Evolutionary conservation across 2,888 invertebrate genomes (phyloP).

Genomic region (Agrotis segetum): DNA sequence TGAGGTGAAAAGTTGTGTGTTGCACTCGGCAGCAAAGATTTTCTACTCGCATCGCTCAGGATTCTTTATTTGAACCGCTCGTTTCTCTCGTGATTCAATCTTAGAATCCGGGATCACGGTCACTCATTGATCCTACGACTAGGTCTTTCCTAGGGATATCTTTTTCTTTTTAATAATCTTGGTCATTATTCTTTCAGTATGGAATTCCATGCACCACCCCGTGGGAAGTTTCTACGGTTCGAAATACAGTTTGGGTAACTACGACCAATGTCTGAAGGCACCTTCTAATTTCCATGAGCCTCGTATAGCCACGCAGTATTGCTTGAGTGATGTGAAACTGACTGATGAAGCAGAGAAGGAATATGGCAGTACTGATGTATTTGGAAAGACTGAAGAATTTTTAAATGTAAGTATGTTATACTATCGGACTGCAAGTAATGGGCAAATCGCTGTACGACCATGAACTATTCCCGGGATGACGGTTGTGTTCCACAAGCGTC

Average conservation of each 20-base stretch:
- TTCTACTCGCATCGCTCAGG: too few relatives aligned
- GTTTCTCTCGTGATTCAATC: too few relatives aligned
- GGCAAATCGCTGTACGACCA: too few relatives aligned
- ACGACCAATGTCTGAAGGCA: slow-evolving; percentile 72
- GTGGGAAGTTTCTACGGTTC: slow-evolving; percentile 70
- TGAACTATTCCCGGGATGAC: too few relatives aligned
- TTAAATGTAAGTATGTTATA: slow-evolving; percentile 38
- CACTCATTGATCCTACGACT: too few relatives aligned
- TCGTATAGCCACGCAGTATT: slow-evolving; percentile 70
- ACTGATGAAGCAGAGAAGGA: slow-evolving; percentile 20
- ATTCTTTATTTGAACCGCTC: too few relatives aligned
- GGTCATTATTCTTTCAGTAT: slow-evolving; percentile 69
- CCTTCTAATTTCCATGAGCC: slow-evolving; percentile 62
- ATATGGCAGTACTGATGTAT: slow-evolving; percentile 14
- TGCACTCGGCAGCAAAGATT: too few relatives aligned
- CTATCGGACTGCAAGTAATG: not conserved
- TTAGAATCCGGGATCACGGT: too few relatives aligned
- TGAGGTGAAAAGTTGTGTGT: too few relatives aligned
- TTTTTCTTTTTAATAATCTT: too few relatives aligned
- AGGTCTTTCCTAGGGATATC: too few relatives aligned
- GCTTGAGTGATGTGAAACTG: slow-evolving; percentile 65
- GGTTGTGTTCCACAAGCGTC: too few relatives aligned
- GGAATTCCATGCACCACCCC: slow-evolving; percentile 75
- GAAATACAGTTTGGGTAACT: slow-evolving; percentile 69
- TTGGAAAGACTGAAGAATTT: slow-evolving; percentile 33